phyloP scores from a whole-genome alignment of 2,113 vertebrate species.

The Apus apus region DNA sequence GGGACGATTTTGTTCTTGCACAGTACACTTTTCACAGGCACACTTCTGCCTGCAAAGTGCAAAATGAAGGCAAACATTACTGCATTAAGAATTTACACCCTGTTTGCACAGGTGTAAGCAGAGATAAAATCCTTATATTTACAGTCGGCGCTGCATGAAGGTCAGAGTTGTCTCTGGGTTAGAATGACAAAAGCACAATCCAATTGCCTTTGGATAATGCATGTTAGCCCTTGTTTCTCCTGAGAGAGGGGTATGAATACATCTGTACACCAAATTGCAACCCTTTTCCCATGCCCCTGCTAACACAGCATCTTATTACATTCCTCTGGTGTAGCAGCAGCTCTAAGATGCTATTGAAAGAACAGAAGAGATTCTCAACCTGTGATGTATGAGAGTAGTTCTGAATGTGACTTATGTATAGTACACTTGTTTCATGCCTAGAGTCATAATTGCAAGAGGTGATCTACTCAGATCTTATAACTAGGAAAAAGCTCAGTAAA shows the following conservation, averaged over 20 bases:
- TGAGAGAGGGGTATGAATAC: not conserved
- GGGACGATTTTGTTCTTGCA: not conserved
- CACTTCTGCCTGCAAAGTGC: not conserved
- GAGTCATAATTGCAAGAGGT: not conserved
- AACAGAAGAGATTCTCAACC: not conserved
- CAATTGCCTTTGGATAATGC: not conserved
- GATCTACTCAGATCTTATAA: constrained; percentile 8
- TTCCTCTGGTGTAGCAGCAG: not conserved
- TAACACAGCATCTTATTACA: not conserved
- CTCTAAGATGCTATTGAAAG: constrained; percentile 10
- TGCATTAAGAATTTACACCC: not conserved
- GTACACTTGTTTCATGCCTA: constrained; percentile 4
- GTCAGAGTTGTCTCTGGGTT: not conserved
- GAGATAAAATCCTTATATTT: not conserved
- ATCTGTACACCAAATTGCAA: not conserved
- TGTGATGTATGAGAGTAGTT: not conserved
- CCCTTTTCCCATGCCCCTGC: not conserved
- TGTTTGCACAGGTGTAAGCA: not conserved
- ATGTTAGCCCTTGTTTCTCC: not conserved
- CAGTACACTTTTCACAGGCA: not conserved
- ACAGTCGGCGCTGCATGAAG: not conserved
- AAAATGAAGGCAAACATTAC: not conserved
- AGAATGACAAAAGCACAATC: not conserved
- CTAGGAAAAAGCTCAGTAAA: constrained; percentile 3
- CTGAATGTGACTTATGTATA: not conserved